phyloP scores from a whole-genome alignment of 2,797 vertebrate species.

The Sebastes paucispinis region DNA sequence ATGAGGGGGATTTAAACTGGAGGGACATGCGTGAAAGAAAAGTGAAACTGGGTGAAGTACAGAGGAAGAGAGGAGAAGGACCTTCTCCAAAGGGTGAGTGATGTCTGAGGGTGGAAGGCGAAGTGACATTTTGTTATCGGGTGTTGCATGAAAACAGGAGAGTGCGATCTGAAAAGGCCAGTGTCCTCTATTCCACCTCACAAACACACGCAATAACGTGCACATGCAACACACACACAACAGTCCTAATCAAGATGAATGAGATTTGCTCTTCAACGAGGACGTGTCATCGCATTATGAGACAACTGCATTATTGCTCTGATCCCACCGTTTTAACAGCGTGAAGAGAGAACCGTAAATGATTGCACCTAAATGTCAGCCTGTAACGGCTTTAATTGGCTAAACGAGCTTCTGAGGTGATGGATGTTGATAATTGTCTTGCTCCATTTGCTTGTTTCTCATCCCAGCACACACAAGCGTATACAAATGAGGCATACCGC shows the following conservation, averaged over 20 bases:
- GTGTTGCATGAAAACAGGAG: constrained; percentile 31
- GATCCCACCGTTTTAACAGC: constrained; percentile 28
- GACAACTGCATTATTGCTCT: constrained; percentile 56
- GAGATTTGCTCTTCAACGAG: constrained; percentile 44
- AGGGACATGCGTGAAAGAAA: not conserved
- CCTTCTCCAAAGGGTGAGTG: constrained; percentile 13
- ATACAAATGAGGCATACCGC: constrained; percentile 26
- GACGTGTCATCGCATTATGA: constrained; percentile 45
- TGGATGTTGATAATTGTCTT: constrained; percentile 74
- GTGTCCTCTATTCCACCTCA: constrained; percentile 53
- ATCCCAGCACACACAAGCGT: constrained; percentile 9
- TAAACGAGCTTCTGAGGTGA: constrained; percentile 74
- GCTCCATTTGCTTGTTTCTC: constrained; percentile 61
- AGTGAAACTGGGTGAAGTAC: constrained; percentile 4
- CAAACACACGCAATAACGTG: not conserved
- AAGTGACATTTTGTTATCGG: constrained; percentile 42
- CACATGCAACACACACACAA: constrained; percentile 6
- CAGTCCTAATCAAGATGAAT: constrained; percentile 59
- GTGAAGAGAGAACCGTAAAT: constrained; percentile 3
- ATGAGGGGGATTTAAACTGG: not conserved
- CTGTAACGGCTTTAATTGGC: constrained; percentile 66
- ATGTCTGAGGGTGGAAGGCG: constrained; percentile 22
- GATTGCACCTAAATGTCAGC: constrained; percentile 66
- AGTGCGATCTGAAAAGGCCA: constrained; percentile 43
- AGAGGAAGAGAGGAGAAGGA: not conserved